Percentiles rank a stretch among this genome's conserved stretches.
These are phyloP conservation scores for Enteromius trimaculatus DNA, from an alignment of 2,797 vertebrate species.

Conservation along the genomic window DNA sequence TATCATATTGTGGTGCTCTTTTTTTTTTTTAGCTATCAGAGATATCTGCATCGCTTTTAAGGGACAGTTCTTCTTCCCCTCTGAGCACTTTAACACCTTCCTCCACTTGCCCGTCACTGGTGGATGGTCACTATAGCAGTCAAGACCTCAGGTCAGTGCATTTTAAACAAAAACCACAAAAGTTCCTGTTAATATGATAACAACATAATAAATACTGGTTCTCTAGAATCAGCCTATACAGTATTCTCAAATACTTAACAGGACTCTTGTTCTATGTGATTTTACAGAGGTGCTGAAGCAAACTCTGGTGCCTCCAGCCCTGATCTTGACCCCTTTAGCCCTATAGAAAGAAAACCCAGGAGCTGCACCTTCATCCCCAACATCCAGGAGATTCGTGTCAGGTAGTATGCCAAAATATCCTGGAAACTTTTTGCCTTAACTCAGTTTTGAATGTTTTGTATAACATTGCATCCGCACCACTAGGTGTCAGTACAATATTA, in stretches of 20 bases:
- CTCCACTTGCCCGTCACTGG: slow-evolving; percentile 93
- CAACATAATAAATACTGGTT: not conserved
- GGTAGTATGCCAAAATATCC: slow-evolving; percentile 71
- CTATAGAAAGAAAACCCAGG: slow-evolving; percentile 85
- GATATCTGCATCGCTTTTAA: slow-evolving; percentile 92
- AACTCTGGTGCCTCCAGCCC: slow-evolving; percentile 88
- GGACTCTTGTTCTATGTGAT: slow-evolving; percentile 13
- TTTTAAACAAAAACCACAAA: not conserved
- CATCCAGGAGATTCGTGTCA: slow-evolving; percentile 97
- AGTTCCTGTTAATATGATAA: not conserved
- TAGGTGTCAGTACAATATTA: slow-evolving; percentile 1
- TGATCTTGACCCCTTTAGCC: slow-evolving; percentile 85
- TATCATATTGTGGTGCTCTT: slow-evolving; percentile 67
- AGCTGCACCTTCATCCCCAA: slow-evolving; percentile 89
- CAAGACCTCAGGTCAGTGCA: slow-evolving; percentile 77
- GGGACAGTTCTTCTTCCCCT: slow-evolving; percentile 84
- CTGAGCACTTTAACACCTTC: slow-evolving; percentile 93
- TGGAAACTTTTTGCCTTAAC: not conserved
- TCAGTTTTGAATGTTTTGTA: not conserved
- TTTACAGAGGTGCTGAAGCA: slow-evolving; percentile 83
- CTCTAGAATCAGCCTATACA: not conserved
- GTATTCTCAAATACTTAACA: not conserved
- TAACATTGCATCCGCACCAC: not conserved
- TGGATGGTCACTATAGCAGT: slow-evolving; percentile 88
- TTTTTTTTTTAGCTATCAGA: slow-evolving; percentile 89